Evolutionary conservation across 2,113 vertebrate species (phyloP).

Genomic region (Nothobranchius kuhntae): DNA sequence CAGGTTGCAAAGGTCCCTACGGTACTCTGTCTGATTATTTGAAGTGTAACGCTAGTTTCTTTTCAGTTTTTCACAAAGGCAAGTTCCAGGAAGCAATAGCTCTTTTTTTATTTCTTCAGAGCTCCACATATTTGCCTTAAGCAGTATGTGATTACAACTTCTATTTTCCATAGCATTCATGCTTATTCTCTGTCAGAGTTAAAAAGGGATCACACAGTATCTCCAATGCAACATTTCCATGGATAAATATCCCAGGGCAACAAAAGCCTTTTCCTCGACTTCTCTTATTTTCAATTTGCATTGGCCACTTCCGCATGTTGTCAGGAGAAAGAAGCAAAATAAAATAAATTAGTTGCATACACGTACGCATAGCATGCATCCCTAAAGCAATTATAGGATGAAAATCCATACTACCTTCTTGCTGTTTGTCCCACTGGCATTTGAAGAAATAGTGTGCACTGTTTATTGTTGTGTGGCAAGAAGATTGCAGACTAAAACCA

Average conservation of each 20-base stretch:
- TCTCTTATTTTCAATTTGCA: conserved; percentile 50
- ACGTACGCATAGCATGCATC: conserved; percentile 14
- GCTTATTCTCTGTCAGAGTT: conserved; percentile 57
- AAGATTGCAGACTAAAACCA: background rate
- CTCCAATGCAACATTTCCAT: conserved; percentile 44
- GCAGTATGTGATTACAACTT: conserved; percentile 67
- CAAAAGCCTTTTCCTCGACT: conserved; percentile 37
- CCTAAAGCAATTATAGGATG: conserved; percentile 51
- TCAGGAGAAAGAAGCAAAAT: conserved; percentile 28
- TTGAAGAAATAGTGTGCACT: conserved; percentile 3
- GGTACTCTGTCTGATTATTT: conserved; percentile 44
- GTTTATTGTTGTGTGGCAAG: background rate
- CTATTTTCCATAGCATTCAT: conserved; percentile 48
- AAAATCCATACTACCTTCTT: conserved; percentile 31
- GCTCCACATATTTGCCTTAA: conserved; percentile 41
- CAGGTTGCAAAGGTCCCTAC: too few relatives aligned
- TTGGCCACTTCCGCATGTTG: conserved; percentile 22
- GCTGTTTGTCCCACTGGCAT: conserved; percentile 32
- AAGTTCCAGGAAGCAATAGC: conserved; percentile 40
- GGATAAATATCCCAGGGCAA: conserved; percentile 69
- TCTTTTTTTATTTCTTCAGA: conserved; percentile 22
- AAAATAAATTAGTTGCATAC: conserved; percentile 34
- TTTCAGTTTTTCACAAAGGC: conserved; percentile 49
- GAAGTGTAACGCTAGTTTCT: conserved; percentile 53
- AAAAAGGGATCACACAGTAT: conserved; percentile 63